Evolutionary conservation across 2,113 vertebrate species (phyloP).

Genomic region (Xiphophorus couchianus): DNA sequence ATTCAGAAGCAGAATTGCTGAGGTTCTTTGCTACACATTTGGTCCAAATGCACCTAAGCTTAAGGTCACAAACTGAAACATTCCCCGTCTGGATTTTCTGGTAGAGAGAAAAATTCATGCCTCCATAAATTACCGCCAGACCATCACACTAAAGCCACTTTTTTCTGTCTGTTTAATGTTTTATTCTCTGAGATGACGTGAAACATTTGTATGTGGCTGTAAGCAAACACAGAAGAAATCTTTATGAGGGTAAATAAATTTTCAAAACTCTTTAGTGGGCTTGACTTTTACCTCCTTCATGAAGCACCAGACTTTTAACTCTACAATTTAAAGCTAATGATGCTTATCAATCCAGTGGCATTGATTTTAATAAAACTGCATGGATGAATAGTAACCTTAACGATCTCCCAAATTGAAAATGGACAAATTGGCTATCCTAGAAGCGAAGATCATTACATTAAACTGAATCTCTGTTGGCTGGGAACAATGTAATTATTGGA

Average conservation of each 20-base stretch:
- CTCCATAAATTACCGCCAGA: not conserved
- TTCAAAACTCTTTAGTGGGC: not conserved
- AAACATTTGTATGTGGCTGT: no score
- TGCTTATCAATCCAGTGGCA: slow-evolving; percentile 20
- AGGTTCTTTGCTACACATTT: no score
- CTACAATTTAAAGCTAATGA: slow-evolving; percentile 18
- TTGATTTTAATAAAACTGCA: slow-evolving; percentile 22
- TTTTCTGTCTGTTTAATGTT: no score
- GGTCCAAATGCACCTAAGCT: not conserved
- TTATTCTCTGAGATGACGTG: no score
- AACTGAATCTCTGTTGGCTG: slow-evolving; percentile 16
- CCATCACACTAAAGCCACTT: not conserved
- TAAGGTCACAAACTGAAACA: no score
- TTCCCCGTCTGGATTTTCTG: not conserved
- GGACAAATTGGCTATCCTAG: slow-evolving; percentile 21
- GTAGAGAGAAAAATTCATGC: not conserved
- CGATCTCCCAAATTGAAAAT: slow-evolving; percentile 36
- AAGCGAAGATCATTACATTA: slow-evolving; percentile 24
- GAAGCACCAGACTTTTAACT: not conserved
- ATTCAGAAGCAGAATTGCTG: no score
- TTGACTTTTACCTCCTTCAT: not conserved
- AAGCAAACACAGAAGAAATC: no score
- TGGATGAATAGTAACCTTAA: slow-evolving; percentile 15
- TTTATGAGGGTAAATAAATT: not conserved
- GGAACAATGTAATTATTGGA: slow-evolving; percentile 24